A percentile compares a stretch with the other conserved stretches of the same genome.
These are phyloP conservation scores for Trinectes maculatus DNA, from an alignment of 2,113 vertebrate genomes.

Conservation along the genomic window DNA sequence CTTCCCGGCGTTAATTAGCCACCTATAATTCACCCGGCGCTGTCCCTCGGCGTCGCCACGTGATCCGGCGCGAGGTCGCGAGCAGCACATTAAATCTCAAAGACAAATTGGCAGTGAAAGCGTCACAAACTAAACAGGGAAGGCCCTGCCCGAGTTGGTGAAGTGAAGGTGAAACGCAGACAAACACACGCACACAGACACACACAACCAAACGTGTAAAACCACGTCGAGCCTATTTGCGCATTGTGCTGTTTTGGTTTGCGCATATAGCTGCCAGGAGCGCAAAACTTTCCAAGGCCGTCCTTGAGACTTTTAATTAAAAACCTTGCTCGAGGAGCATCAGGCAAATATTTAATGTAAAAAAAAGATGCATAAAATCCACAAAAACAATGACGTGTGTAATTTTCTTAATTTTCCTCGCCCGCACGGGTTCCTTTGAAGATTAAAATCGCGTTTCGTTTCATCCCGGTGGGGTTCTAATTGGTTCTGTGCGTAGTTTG, in stretches of 20 bases:
- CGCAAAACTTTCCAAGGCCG: conserved; percentile 63
- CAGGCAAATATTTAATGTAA: conserved; percentile 77
- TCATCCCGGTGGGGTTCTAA: conserved; percentile 82
- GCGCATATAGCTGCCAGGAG: conserved; percentile 38
- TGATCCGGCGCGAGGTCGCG: conserved; percentile 48
- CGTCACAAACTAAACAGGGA: conserved; percentile 1
- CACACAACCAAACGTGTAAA: conserved; percentile 13
- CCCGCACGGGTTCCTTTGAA: conserved; percentile 80
- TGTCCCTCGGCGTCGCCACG: conserved; percentile 36
- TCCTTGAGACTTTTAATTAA: conserved; percentile 75
- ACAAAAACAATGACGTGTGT: conserved; percentile 80
- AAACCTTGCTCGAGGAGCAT: conserved; percentile 73
- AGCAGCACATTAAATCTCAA: conserved; percentile 47
- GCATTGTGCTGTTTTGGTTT: conserved; percentile 9
- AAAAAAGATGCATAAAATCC: conserved; percentile 74
- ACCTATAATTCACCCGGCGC: conserved; percentile 60
- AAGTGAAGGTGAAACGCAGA: conserved; percentile 50
- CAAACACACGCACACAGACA: not conserved
- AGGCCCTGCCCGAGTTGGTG: not conserved
- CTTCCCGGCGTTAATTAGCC: conserved; percentile 72
- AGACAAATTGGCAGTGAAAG: conserved; percentile 43
- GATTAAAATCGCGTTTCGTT: conserved; percentile 81
- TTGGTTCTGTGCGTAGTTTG: conserved; percentile 77
- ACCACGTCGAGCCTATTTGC: not conserved
- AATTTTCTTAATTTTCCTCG: conserved; percentile 81